Evolutionary conservation across 1,140 invertebrate genomes (phyloP).

Genomic region (Monochamus saltuarius): DNA sequence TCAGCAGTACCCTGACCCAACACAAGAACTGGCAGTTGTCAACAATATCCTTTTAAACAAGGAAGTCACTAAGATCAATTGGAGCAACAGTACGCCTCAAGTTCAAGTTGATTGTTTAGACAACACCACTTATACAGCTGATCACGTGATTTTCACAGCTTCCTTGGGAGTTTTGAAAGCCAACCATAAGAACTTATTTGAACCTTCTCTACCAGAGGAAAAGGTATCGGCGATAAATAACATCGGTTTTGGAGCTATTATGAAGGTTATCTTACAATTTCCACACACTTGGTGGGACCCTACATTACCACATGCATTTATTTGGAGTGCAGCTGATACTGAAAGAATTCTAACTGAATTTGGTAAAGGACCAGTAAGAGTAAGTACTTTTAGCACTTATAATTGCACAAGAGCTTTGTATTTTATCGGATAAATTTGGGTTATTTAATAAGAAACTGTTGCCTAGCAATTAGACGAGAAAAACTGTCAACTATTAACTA

Average conservation of each 20-base stretch:
- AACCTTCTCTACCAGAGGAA: constrained; percentile 58
- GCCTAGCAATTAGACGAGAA: no score
- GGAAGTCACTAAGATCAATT: constrained; percentile 31
- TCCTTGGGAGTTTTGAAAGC: constrained; percentile 70
- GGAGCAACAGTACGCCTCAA: constrained; percentile 20
- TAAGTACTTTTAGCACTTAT: background rate
- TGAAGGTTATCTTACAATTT: constrained; percentile 76
- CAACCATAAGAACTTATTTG: constrained; percentile 59
- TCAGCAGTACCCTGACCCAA: constrained; percentile 27
- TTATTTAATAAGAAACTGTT: no score
- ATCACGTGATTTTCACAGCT: constrained; percentile 67
- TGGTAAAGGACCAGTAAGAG: background rate
- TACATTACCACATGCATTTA: constrained; percentile 52
- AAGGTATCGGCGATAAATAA: constrained; percentile 64
- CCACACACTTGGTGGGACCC: constrained; percentile 60
- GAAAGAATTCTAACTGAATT: constrained; percentile 26
- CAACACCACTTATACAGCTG: constrained; percentile 55
- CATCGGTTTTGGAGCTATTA: constrained; percentile 68
- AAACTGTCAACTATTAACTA: no score
- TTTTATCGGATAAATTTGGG: no score
- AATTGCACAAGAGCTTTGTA: no score
- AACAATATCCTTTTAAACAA: constrained; percentile 33
- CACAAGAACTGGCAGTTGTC: constrained; percentile 22
- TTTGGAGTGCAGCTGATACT: constrained; percentile 56
- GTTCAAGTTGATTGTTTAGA: constrained; percentile 53